These are phyloP conservation scores for Neoaliturus tenellus DNA, from an alignment of 2,888 invertebrate genomes.

Conservation along the genomic window DNA sequence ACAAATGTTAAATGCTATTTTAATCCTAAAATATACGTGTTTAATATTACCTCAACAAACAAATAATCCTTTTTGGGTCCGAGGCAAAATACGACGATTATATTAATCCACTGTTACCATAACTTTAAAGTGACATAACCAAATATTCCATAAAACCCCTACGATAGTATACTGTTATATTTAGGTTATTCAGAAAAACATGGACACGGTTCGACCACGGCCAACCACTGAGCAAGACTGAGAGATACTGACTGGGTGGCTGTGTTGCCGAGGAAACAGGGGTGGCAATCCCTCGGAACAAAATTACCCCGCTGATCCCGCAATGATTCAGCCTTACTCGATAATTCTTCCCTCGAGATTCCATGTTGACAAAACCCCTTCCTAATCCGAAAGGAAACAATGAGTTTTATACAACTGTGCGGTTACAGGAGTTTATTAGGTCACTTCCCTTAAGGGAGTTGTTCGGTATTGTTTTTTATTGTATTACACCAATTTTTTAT, in stretches of 20 bases:
- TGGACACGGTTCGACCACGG: neutral
- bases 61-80: too few relatives aligned
- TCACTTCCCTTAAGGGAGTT: neutral
- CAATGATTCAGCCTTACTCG: neutral
- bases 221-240: neutral
- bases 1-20: too few relatives aligned
- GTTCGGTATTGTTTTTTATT: neutral
- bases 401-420: neutral
- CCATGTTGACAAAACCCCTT: neutral
- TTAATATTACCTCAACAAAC: too few relatives aligned
- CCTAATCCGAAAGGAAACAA: neutral
- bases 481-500: neutral
- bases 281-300: neutral
- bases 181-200: too few relatives aligned
- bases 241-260: neutral
- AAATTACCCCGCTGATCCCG: neutral
- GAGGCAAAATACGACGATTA: too few relatives aligned
- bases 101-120: too few relatives aligned
- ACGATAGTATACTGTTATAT: too few relatives aligned
- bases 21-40: too few relatives aligned
- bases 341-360: neutral
- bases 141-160: too few relatives aligned
- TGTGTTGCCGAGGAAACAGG: slow-evolving; percentile 23
- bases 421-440: neutral
- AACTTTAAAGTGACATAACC: too few relatives aligned